Evolutionary conservation across 2,797 vertebrate species (phyloP), one percentile per base, ranked within the genome.

Genomic region (Cetoscarus ocellatus): DNA sequence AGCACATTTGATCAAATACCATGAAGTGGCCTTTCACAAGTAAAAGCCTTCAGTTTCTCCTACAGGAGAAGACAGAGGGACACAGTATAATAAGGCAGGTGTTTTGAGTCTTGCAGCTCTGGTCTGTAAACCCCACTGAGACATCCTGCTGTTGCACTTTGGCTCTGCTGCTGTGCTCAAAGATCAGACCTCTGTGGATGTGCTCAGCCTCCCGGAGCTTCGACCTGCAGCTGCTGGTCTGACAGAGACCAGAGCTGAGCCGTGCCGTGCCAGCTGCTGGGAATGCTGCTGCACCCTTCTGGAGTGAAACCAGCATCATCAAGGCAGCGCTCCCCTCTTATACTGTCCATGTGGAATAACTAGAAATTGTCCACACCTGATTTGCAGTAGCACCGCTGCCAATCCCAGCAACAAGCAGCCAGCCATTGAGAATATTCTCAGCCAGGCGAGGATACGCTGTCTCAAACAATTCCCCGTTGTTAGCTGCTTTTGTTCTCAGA

Each of bases 331-430:
- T 91, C 18, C 75, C 55, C 44, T 54, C 52, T 38, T 34, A 34
- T 17, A 6, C 35, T 86, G 88, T 58, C 91, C 68, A 55, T 79
- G 69, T 53, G 82, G 88, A 61, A 84, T 91, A 48, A 87, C 84
- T 51, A 75, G 86, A 92, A 91, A 90, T 57, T 87, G 84, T 70
- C 70, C 86, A 66, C 88, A 91, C 43, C 86, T 93, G 77, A 93
- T 92, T 89, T 82, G 80, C 10, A 70, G 84, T 52, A 89, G 88
- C 86, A 84, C 85, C 61, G 66, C 84, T 63, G 77, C 89, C 52
- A 87, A 86, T 48, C 79, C 79, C 11, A 77, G 80, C 17, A 60
- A 75, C 40, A 77, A 14, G 18, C 18, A 91, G 52, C 90, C 92
- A 43, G 75, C 82, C 35, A 70, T 87, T 80, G 88, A 93, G 44